A percentile compares a stretch with the other conserved stretches of the same genome.
Conservation (phyloP, 2,113 vertebrate species). For the Tiliqua scincoides region DNA sequence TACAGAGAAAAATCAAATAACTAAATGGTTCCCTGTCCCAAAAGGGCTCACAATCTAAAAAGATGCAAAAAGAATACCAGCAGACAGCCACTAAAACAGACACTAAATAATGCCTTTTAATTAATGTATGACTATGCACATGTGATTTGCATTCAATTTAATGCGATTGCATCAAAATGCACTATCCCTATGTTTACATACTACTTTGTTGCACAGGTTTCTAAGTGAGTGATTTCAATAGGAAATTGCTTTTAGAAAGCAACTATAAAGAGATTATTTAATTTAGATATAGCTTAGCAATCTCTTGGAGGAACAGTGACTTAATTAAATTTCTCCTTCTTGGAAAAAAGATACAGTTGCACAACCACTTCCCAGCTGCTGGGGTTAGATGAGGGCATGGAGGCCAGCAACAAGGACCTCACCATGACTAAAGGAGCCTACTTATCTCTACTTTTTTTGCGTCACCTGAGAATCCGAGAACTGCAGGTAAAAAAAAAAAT, state of each 20-base stretch:
- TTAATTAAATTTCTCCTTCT: conserved; percentile 36
- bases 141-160: neutral
- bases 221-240: conserved; percentile 1
- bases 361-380: conserved; percentile 62
- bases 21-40: too few relatives aligned
- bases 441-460: conserved; percentile 75
- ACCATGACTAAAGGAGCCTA: conserved; percentile 65
- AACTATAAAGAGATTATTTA: conserved; percentile 3
- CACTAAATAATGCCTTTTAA: too few relatives aligned
- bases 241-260: conserved; percentile 14
- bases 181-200: neutral
- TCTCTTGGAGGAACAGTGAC: conserved; percentile 2
- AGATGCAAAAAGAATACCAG: too few relatives aligned
- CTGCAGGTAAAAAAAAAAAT: conserved; percentile 72
- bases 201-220: conserved; percentile 23
- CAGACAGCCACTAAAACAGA: too few relatives aligned
- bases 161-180: neutral
- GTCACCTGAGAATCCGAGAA: conserved; percentile 73
- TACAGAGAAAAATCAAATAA: too few relatives aligned
- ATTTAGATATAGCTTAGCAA: conserved; percentile 39
- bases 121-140: neutral
- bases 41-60: too few relatives aligned
- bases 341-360: conserved; percentile 56
- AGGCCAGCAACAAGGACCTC: conserved; percentile 38
- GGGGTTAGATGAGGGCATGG: conserved; percentile 62